Conservation (phyloP, 92 coral and sea anemone genomes). For the Micromussa lordhowensis region DNA sequence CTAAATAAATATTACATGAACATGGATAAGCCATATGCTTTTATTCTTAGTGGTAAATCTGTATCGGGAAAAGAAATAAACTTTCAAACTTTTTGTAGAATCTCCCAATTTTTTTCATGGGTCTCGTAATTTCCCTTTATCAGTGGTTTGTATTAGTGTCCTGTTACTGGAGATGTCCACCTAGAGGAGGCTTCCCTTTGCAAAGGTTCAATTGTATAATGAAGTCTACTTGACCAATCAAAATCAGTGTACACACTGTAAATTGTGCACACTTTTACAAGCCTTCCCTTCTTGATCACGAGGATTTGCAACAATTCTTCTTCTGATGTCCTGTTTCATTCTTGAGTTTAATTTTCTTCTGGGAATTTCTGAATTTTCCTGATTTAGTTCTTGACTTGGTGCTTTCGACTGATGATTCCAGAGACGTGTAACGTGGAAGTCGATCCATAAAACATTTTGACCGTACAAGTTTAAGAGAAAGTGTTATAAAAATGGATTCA, state of each 20-base stretch:
- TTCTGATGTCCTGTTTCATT: conserved; percentile 30
- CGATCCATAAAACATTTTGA: conserved; percentile 84
- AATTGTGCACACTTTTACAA: background rate
- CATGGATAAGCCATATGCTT: no score
- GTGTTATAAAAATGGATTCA: conserved; percentile 85
- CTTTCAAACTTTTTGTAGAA: no score
- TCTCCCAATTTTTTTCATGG: no score
- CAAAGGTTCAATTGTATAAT: background rate
- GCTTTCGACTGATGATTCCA: conserved; percentile 41
- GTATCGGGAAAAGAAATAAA: no score
- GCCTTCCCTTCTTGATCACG: background rate
- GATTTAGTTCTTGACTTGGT: conserved; percentile 28
- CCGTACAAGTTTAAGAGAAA: conserved; percentile 82
- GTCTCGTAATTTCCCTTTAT: no score
- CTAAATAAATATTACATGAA: no score
- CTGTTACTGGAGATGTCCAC: background rate
- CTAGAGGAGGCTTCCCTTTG: background rate
- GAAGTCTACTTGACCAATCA: background rate
- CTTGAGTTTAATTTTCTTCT: conserved; percentile 69
- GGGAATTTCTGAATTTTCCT: conserved; percentile 35
- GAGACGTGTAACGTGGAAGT: conserved; percentile 4
- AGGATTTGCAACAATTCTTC: conserved; percentile 71
- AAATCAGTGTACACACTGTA: background rate
- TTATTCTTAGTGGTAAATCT: no score
- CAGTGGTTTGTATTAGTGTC: no score